Evolutionary conservation across 2,113 vertebrate genomes (phyloP), one percentile per base, ranked within the genome.

Genomic region (Clupea harengus): DNA sequence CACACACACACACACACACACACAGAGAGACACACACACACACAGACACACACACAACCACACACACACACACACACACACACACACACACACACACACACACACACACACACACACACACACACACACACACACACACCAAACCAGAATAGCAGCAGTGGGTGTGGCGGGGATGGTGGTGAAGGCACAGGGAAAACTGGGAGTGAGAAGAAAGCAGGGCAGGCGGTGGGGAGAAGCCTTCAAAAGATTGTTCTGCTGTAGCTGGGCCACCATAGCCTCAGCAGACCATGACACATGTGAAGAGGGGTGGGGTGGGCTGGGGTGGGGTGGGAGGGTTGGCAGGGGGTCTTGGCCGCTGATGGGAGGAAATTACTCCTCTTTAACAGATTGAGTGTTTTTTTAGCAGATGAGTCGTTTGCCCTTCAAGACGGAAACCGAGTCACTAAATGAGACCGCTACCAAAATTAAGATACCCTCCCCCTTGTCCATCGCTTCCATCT

Each of bases 1-100:
- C 32, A 91, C 91, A 93, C 93, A 93, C 90, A 85, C 64, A 39
- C 88, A 86, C 80, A 88, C 90, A 13, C 10, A 78, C 28, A 39
- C 72, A 32, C 60, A n/a, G n/a, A n/a, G n/a, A n/a, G n/a, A n/a
- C 60, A 64, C 72, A 39, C 72, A 78, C 72, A 78, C 67, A 75
- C 28, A 91, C 91, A 93, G 93, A 93, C 90, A 85, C 64, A 39
- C 88, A 86, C 78, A 88, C 90, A 86, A 91, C 86, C 88, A 89
- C n/a, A n/a, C n/a, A n/a, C n/a, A n/a, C n/a, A n/a, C n/a, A n/a
- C n/a, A n/a, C n/a, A n/a, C n/a, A n/a, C n/a, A n/a, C n/a, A n/a
- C n/a, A n/a, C n/a, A n/a, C n/a, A n/a, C n/a, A n/a, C n/a, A n/a
- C n/a, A n/a, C n/a, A n/a, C n/a, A n/a, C n/a, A n/a, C n/a, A n/a